A percentile compares a stretch with the other conserved stretches of the same genome.
phyloP scores from a whole-genome alignment of 2,113 vertebrate species.

The Coturnix japonica region DNA sequence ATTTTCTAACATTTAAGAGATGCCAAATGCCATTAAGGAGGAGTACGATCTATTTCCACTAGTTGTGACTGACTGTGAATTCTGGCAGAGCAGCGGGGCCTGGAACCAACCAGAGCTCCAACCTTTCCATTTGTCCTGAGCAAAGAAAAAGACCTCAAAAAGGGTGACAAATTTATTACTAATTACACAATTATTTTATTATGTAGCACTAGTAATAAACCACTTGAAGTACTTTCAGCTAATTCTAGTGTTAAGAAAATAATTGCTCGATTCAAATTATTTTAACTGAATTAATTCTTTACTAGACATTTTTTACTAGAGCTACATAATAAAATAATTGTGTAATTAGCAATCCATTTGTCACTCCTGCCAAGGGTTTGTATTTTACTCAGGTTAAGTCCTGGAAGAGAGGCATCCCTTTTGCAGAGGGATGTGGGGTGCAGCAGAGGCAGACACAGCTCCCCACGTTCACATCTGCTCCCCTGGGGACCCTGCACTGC shows the following conservation, averaged over 20 bases:
- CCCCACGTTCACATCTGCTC: too few species aligned
- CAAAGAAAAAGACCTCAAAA: constrained; percentile 70
- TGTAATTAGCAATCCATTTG: constrained; percentile 80
- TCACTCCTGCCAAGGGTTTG: constrained; percentile 76
- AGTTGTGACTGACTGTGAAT: constrained; percentile 32
- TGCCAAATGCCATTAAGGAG: background rate
- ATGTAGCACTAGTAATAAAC: constrained; percentile 79
- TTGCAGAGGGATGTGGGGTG: background rate
- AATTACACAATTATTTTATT: constrained; percentile 82
- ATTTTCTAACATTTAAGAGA: background rate
- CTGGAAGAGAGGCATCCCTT: background rate
- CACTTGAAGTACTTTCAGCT: constrained; percentile 80
- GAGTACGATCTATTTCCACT: background rate
- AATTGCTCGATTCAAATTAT: constrained; percentile 86
- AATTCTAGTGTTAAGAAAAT: constrained; percentile 85
- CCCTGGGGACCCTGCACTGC: background rate
- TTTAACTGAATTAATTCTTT: constrained; percentile 85
- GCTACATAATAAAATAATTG: constrained; percentile 84
- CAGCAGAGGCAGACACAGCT: too few species aligned
- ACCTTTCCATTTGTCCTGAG: constrained; percentile 65
- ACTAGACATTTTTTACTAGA: constrained; percentile 81
- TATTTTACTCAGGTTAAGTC: constrained; percentile 72
- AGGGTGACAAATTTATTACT: constrained; percentile 82
- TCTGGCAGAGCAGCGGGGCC: background rate
- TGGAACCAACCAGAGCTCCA: constrained; percentile 42